Percentiles rank a stretch among this genome's conserved stretches.
Conservation (phyloP, 2,113 vertebrate species). For the Cochlearius cochlearius region DNA sequence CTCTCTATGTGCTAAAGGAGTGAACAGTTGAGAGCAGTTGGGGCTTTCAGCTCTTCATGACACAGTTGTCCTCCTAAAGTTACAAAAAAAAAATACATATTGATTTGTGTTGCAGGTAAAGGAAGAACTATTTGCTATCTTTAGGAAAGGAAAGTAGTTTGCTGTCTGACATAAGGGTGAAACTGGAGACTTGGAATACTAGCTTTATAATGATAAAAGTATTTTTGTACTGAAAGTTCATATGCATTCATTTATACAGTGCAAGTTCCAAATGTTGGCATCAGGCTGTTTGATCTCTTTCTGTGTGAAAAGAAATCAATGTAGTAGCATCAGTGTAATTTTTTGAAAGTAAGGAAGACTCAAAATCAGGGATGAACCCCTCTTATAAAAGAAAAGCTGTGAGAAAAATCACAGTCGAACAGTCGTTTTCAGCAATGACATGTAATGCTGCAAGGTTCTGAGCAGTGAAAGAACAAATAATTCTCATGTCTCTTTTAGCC, state of each 20-base stretch:
- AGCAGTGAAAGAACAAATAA: not conserved
- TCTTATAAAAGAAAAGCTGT: not conserved
- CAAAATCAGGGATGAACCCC: not conserved
- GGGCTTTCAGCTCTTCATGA: not conserved
- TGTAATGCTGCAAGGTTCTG: not conserved
- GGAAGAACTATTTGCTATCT: not conserved
- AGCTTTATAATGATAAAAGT: not conserved
- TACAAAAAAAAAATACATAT: not conserved
- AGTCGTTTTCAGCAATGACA: not conserved
- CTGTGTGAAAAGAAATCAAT: not conserved
- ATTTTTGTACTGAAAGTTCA: not conserved
- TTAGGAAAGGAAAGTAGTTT: not conserved
- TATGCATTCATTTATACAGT: rapidly evolving
- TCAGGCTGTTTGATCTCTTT: not conserved
- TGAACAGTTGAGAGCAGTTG: not conserved
- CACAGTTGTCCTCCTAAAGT: not conserved
- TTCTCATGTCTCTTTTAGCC: not conserved
- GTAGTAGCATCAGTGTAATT: not conserved
- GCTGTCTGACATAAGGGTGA: not conserved
- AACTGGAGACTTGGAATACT: not conserved
- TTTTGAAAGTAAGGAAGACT: not conserved
- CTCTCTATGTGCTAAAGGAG: not conserved
- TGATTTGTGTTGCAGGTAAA: not conserved
- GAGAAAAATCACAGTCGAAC: not conserved
- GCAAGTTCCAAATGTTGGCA: not conserved